These are phyloP conservation scores for Nesoenas mayeri DNA, from an alignment of 2,113 vertebrate genomes.

Conservation along the genomic window DNA sequence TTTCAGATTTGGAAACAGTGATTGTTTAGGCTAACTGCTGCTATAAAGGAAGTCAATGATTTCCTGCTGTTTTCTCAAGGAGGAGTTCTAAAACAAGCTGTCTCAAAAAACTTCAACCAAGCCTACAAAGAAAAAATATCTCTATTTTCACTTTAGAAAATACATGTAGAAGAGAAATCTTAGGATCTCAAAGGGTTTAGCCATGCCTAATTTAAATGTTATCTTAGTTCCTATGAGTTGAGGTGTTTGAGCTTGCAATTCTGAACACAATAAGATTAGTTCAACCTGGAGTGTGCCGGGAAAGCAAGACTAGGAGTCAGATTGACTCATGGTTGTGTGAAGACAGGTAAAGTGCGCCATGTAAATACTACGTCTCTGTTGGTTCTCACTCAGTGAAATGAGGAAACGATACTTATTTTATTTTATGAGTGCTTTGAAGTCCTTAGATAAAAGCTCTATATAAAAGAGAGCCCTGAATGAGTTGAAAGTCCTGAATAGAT, in stretches of 20 bases:
- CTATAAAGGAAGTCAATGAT: not conserved
- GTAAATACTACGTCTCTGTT: not conserved
- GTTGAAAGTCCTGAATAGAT: not conserved
- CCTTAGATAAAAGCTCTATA: not conserved
- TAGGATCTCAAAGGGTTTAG: not conserved
- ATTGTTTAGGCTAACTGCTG: not conserved
- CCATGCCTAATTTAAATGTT: not conserved
- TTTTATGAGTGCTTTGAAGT: conserved; percentile 31
- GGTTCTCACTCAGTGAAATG: not conserved
- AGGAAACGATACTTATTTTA: not conserved
- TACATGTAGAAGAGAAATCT: not conserved
- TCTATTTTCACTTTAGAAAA: not conserved
- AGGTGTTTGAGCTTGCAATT: not conserved
- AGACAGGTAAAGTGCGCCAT: not conserved
- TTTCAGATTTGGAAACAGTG: not conserved
- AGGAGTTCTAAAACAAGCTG: not conserved
- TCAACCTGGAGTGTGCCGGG: not conserved
- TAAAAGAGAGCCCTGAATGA: not conserved
- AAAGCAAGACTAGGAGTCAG: not conserved
- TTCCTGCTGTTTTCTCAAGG: not conserved
- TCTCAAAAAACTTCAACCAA: not conserved
- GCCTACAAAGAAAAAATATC: not conserved
- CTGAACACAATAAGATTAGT: not conserved
- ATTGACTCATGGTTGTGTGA: not conserved
- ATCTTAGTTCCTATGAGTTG: not conserved